Evolutionary conservation across 2,888 invertebrate species (phyloP).

Genomic region (Dolichopus griseipennis): DNA sequence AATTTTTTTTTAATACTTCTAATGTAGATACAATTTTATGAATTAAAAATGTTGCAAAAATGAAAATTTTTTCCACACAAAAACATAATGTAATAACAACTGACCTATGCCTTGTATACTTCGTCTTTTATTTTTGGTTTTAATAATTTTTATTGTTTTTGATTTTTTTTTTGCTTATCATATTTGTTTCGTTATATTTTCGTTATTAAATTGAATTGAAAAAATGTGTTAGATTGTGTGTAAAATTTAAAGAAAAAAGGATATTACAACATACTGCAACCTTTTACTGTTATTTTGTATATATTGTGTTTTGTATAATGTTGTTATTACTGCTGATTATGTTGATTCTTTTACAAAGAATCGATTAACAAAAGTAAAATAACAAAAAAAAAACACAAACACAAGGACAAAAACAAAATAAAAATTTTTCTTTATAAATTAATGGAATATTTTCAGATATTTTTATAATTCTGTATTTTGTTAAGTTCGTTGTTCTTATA

Average conservation of each 20-base stretch:
- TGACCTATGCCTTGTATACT: constrained; percentile 1
- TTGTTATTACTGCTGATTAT: background rate
- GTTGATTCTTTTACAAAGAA: background rate
- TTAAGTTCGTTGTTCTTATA: too few relatives aligned
- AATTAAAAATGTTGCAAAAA: background rate
- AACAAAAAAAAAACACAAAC: too few relatives aligned
- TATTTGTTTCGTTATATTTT: too few relatives aligned
- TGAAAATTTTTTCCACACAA: background rate
- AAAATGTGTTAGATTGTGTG: background rate
- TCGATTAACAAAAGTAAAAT: background rate
- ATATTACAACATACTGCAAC: background rate
- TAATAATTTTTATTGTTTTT: too few relatives aligned
- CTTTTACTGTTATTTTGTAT: background rate
- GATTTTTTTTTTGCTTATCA: too few relatives aligned
- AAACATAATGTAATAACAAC: background rate
- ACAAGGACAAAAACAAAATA: too few relatives aligned
- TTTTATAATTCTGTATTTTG: too few relatives aligned
- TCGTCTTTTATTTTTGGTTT: background rate
- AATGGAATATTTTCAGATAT: too few relatives aligned
- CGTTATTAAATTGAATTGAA: background rate
- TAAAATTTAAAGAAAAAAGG: background rate
- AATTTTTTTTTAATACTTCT: too few relatives aligned
- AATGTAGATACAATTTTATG: background rate
- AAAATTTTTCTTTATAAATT: background rate
- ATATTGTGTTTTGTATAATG: background rate